Evolutionary conservation across 2,797 vertebrate species (phyloP), one percentile per base, ranked within the genome.

Genomic region (Paratrypauchen microcephalus): DNA sequence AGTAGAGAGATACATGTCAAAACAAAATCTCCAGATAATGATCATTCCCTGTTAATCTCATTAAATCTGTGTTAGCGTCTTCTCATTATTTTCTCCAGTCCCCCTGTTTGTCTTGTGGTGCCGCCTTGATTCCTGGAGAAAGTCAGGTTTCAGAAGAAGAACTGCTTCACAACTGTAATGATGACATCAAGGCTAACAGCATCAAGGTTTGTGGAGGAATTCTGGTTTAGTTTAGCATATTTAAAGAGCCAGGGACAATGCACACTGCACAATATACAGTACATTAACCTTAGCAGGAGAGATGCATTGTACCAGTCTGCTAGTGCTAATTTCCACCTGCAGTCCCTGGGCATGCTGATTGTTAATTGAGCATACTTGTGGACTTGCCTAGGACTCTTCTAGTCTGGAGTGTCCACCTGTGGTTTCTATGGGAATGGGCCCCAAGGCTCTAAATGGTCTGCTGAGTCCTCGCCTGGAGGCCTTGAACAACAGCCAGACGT

Each of bases 401-500:
- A 81, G 78, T 67, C 69, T 83, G 19, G 88, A 85, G 77, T 79
- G 78, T 30, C 83, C 86, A 57, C 81, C 87, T 5, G 87, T 71
- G 64, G 81, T 87, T 70, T 74, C 95, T 21, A 90, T 88, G 72
- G 94, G 94, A 21, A 90, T 91, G 70, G 92, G 86, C 68, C 90
- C 95, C 47, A 97, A 95, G 88, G 87, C 94, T 21, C 94, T 95
- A 63, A 99, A 99, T 0, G 98, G 98, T 2, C 95, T 99, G 66
- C 80, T 99, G 84, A 95, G 94, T 70, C 96, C 96, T 47, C 95
- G 91, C 0, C 91, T 92, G 23, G 96, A 98, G 65, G 94, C 95
- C 48, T 87, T 98, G 71, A 95, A 93, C 89, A 97, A 95, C 72
- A 99, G 98, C 83, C 97, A 99, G 78, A 97, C 97, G 0, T 99